phyloP scores from a whole-genome alignment of 92 coral and sea anemone species.

The Parazoanthus atlanticus region DNA sequence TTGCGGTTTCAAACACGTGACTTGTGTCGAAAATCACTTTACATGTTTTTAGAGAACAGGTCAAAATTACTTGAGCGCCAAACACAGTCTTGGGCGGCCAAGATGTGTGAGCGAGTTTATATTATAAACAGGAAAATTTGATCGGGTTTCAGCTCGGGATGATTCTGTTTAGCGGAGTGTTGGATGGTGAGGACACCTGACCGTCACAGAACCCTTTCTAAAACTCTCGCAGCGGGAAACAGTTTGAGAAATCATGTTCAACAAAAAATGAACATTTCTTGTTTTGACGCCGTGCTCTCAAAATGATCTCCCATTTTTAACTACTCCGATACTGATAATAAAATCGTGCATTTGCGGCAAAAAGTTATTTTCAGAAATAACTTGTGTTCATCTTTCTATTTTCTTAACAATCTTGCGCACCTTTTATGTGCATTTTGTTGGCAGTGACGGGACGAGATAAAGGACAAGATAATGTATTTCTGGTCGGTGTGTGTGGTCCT shows the following conservation, averaged over 20 bases:
- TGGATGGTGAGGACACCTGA: not conserved
- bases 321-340: not conserved
- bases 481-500: slow-evolving; percentile 62
- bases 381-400: slow-evolving; percentile 44
- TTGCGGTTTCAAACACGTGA: slow-evolving; percentile 16
- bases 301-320: not conserved
- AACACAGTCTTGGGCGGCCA: not conserved
- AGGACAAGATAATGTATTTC: slow-evolving; percentile 35
- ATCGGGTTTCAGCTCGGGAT: slow-evolving; percentile 7
- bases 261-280: slow-evolving; percentile 22
- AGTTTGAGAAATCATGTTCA: slow-evolving; percentile 36
- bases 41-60: not conserved
- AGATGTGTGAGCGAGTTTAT: not conserved
- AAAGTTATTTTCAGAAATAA: slow-evolving; percentile 56
- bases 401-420: slow-evolving; percentile 37
- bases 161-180: slow-evolving; percentile 20
- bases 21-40: not conserved
- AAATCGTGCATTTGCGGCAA: not conserved
- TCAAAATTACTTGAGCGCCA: slow-evolving; percentile 12
- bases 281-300: not conserved
- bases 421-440: slow-evolving; percentile 50
- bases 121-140: slow-evolving; percentile 21
- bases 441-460: slow-evolving; percentile 59
- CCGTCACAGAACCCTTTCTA: not conserved
- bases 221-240: slow-evolving; percentile 34